Evolutionary conservation across 2,797 vertebrate species (phyloP).

Genomic region (Mormyrops attenuatus): DNA sequence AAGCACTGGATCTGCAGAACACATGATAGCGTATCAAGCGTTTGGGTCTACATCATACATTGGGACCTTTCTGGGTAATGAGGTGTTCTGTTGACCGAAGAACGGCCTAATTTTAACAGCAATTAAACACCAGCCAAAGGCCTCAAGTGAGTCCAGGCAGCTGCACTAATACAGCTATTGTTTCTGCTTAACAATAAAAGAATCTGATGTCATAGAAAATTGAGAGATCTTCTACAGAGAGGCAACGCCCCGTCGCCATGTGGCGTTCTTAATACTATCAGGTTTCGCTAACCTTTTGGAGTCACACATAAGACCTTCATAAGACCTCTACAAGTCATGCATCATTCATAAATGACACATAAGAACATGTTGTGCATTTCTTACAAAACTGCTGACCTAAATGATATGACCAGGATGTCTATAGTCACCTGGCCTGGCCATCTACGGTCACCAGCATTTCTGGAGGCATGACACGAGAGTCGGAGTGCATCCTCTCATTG

Average conservation of each 20-base stretch:
- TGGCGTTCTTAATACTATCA: neutral
- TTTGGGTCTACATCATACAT: neutral
- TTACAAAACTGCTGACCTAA: neutral
- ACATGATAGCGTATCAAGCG: neutral
- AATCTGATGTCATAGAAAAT: neutral
- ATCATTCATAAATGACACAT: neutral
- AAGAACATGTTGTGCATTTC: neutral
- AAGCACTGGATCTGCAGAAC: neutral
- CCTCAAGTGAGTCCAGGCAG: neutral
- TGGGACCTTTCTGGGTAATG: neutral
- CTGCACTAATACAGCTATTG: neutral
- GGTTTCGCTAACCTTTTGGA: neutral
- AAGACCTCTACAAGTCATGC: neutral
- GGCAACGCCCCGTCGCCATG: neutral
- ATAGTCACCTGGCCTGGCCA: neutral
- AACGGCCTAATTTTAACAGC: neutral
- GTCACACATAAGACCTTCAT: neutral
- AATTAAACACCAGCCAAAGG: neutral
- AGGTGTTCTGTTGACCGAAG: neutral
- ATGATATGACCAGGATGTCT: neutral
- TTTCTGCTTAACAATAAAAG: neutral
- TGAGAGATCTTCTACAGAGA: neutral
- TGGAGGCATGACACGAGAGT: neutral
- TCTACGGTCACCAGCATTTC: neutral
- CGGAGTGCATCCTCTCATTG: neutral